These are phyloP conservation scores for Dendronephthya gigantea DNA, from an alignment of 64 coral and sea anemone species.

Conservation along the genomic window DNA sequence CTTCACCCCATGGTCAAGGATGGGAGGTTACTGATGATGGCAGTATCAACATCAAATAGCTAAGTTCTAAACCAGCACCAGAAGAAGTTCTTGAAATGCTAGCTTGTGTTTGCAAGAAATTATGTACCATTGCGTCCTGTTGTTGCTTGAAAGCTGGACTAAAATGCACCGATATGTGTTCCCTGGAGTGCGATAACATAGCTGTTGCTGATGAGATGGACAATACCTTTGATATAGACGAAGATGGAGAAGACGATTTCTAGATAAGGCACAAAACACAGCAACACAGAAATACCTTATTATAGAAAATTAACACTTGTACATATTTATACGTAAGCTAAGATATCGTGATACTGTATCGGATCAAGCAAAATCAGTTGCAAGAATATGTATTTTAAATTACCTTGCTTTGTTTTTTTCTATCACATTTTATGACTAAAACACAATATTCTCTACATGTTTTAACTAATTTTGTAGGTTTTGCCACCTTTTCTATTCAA, in stretches of 20 bases:
- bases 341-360: too few species aligned
- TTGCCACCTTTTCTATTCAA: too few species aligned
- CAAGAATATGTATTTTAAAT: too few species aligned
- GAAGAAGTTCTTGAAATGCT: slow-evolving; percentile 1
- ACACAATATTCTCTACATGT: too few species aligned
- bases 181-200: neutral
- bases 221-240: neutral
- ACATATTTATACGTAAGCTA: too few species aligned
- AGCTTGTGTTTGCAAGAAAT: neutral
- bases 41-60: neutral
- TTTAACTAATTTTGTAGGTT: too few species aligned
- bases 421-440: too few species aligned
- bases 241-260: neutral
- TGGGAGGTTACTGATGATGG: neutral
- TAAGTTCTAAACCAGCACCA: neutral
- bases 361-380: too few species aligned
- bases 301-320: too few species aligned
- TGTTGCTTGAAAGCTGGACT: slow-evolving; percentile 5
- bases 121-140: neutral
- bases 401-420: too few species aligned
- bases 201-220: neutral
- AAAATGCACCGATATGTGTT: neutral
- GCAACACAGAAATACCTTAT: too few species aligned
- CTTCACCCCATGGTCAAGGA: neutral
- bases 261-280: too few species aligned